Percentiles rank a stretch among this genome's conserved stretches.
These are phyloP conservation scores for Spea bombifrons DNA, from an alignment of 2,113 vertebrate species.

Conservation along the genomic window DNA sequence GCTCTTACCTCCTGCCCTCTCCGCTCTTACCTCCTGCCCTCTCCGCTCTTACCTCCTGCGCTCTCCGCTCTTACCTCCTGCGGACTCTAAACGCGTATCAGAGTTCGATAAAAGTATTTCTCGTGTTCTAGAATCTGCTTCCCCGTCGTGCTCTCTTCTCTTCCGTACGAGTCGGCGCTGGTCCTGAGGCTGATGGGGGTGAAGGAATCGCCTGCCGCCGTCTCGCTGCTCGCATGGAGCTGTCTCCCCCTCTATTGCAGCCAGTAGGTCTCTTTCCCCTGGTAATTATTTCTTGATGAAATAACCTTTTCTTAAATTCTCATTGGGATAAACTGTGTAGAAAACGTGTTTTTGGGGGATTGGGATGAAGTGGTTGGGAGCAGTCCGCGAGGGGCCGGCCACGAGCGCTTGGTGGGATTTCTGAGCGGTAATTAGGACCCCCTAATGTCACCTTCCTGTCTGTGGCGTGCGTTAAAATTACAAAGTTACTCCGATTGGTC, in stretches of 20 bases:
- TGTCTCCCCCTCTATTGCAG: constrained; percentile 61
- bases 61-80: no score
- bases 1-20: not conserved
- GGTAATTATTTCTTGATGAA: not conserved
- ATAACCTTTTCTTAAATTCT: no score
- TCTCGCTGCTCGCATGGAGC: constrained; percentile 60
- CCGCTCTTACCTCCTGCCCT: not conserved
- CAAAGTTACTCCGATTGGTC: no score
- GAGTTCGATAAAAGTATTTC: not conserved
- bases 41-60: not conserved
- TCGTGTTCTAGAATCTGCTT: constrained; percentile 61
- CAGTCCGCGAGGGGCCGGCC: no score
- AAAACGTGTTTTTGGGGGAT: no score
- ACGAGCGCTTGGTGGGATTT: no score
- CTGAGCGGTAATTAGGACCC: no score
- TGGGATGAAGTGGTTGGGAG: no score
- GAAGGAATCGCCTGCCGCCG: constrained; percentile 43
- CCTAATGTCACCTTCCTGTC: no score
- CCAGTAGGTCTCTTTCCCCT: constrained; percentile 53
- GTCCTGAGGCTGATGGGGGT: constrained; percentile 60
- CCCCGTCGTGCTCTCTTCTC: constrained; percentile 59
- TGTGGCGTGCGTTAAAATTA: no score
- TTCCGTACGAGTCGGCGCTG: constrained; percentile 63
- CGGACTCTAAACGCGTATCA: not conserved
- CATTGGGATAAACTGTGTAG: no score